These are phyloP conservation scores for Hemiscyllium ocellatum DNA, from an alignment of 2,113 vertebrate genomes.

Conservation along the genomic window DNA sequence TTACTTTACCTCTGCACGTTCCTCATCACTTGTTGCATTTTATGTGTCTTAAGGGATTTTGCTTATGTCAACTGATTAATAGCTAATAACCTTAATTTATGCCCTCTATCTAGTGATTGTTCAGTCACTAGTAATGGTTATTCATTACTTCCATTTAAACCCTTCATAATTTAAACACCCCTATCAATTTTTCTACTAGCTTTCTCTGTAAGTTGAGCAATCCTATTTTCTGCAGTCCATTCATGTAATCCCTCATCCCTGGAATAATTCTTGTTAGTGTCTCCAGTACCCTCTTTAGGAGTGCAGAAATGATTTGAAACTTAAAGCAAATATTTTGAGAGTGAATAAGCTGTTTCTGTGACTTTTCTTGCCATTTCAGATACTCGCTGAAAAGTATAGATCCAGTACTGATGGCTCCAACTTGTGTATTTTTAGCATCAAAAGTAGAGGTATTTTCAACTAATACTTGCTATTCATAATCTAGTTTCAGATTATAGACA, in stretches of 20 bases:
- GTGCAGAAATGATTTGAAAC: neutral
- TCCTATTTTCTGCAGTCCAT: neutral
- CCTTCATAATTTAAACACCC: neutral
- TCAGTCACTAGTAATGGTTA: neutral
- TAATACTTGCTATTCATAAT: neutral
- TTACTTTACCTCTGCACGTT: neutral
- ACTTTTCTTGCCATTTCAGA: conserved; percentile 57
- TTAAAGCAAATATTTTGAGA: neutral
- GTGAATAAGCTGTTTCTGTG: neutral
- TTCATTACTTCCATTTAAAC: neutral
- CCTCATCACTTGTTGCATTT: neutral
- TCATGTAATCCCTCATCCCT: neutral
- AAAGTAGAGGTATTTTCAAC: conserved; percentile 87
- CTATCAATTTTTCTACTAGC: neutral
- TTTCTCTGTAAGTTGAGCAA: neutral
- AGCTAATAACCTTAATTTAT: neutral
- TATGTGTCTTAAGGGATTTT: neutral
- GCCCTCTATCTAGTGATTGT: neutral
- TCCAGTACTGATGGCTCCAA: conserved; percentile 97
- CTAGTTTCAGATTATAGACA: neutral
- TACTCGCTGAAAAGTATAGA: conserved; percentile 99
- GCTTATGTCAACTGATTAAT: neutral
- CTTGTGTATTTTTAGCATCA: conserved; percentile 97
- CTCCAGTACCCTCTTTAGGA: neutral
- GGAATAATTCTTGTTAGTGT: neutral